Evolutionary conservation across 2,113 vertebrate species (phyloP), one percentile per base, ranked within the genome.

Genomic region (Myotis yumanensis): DNA sequence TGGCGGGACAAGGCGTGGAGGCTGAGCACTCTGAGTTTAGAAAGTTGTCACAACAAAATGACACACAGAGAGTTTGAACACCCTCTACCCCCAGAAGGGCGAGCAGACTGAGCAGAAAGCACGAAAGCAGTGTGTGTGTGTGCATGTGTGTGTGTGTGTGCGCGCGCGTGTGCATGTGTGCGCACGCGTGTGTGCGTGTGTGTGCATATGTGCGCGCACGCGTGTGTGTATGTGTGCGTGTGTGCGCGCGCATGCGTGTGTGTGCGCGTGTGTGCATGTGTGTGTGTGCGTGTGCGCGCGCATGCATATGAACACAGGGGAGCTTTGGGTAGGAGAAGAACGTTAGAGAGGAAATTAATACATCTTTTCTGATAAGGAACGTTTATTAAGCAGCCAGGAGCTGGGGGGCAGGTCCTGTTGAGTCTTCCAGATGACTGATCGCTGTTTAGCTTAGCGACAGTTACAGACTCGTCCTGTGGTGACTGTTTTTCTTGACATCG

Each of bases 141-240:
- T 0, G 30, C 18, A 32, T 68, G n/a, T 69, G 68, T 15, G 68
- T 11, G 66, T 28, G 35, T 54, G 57, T 7, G 16, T 5, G n/a
- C 5, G 18, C 15, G 51, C 15, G 40, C 1, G 2, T 62, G 52
- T 5, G 15, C 1, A 2, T 1, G 15, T 11, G 79, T 2, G 57
- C 23, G 57, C 7, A 7, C 7, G 43, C 7, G 43, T 43, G 43
- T 43, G 43, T 43, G 46, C 10, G 46, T 46, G 46, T 2, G 46
- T 11, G 46, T 43, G 43, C 43, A 1, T 43, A 7, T 7, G 43
- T 43, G 43, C 7, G 43, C 7, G 43, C 7, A 7, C 7, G 43
- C 6, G 43, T 43, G 10, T 2, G 25, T 15, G 81, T 0, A 14
- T 68, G 64, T 68, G n/a, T 35, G 66, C 14, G 66, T 20, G 66